A percentile compares a stretch with the other conserved stretches of the same genome.
Conservation (phyloP, 2,888 invertebrate genomes). For the Aethes cnicana region DNA sequence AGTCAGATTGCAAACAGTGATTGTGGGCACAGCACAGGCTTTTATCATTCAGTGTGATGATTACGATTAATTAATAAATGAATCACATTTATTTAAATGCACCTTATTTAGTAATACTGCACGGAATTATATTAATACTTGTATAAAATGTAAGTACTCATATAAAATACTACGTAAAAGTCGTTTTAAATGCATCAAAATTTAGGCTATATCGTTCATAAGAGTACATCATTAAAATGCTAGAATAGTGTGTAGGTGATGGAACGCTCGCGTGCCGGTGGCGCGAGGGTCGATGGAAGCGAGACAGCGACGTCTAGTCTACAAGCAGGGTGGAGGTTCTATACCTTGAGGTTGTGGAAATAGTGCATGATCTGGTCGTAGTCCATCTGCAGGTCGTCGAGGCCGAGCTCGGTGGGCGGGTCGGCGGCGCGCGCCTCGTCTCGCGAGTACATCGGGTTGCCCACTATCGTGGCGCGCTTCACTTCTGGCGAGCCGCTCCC, state of each 20-base stretch:
- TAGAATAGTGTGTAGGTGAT: slow-evolving; percentile 47
- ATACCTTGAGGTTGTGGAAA: slow-evolving; percentile 98
- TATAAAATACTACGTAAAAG: slow-evolving; percentile 72
- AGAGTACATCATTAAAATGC: slow-evolving; percentile 65
- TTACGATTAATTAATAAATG: slow-evolving; percentile 46
- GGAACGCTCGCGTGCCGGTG: slow-evolving; percentile 43
- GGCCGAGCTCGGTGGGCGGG: slow-evolving; percentile 84
- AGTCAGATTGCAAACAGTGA: slow-evolving; percentile 57
- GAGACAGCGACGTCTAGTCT: slow-evolving; percentile 74
- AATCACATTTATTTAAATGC: slow-evolving; percentile 55
- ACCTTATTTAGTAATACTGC: slow-evolving; percentile 66
- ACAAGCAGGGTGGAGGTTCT: slow-evolving; percentile 69
- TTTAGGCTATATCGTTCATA: slow-evolving; percentile 76
- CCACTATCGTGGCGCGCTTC: slow-evolving; percentile 92
- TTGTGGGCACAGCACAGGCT: slow-evolving; percentile 41
- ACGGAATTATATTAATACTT: slow-evolving; percentile 65
- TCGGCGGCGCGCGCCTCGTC: slow-evolving; percentile 57
- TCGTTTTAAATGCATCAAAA: slow-evolving; percentile 76
- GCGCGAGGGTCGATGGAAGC: slow-evolving; percentile 58
- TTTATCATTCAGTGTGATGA: slow-evolving; percentile 45
- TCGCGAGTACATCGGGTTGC: slow-evolving; percentile 93
- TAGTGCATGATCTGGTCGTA: slow-evolving; percentile 99
- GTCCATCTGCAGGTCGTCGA: slow-evolving; percentile 96
- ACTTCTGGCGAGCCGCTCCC: slow-evolving; percentile 83
- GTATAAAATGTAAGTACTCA: slow-evolving; percentile 71